Conservation (phyloP, 2,797 vertebrate species). For the Nannoperca obscura region DNA sequence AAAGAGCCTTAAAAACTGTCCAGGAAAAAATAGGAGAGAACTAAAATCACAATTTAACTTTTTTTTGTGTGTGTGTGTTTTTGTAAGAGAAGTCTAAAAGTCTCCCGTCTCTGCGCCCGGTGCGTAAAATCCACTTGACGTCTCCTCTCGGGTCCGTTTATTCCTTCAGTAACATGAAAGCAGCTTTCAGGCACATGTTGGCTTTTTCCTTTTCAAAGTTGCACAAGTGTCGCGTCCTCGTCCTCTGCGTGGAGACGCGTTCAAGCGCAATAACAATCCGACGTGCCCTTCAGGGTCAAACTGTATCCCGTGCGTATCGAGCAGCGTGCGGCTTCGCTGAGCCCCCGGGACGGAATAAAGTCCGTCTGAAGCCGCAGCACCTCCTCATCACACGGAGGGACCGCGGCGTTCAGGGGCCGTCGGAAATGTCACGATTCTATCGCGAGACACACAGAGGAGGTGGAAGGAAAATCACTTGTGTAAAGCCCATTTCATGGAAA, state of each 20-base stretch:
- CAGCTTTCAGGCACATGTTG: neutral
- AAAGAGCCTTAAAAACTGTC: neutral
- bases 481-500: neutral
- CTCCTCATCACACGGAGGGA: conserved; percentile 51
- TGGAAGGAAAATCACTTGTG: neutral
- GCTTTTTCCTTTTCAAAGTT: conserved; percentile 34
- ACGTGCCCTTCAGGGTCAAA: neutral
- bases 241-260: neutral
- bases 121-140: conserved; percentile 61
- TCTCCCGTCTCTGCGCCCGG: conserved; percentile 8
- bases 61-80: conserved; percentile 5
- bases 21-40: neutral
- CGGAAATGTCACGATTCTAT: conserved; percentile 29
- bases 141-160: conserved; percentile 27
- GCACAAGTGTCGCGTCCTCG: neutral
- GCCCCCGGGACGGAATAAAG: conserved; percentile 68
- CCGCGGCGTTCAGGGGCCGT: conserved; percentile 61
- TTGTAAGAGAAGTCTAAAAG: neutral
- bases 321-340: conserved; percentile 32
- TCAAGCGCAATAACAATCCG: neutral
- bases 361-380: conserved; percentile 61
- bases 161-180: conserved; percentile 39
- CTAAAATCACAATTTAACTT: neutral
- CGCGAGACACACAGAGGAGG: neutral
- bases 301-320: neutral